Evolutionary conservation across 2,888 invertebrate genomes (phyloP), one percentile per base, ranked within the genome.

Genomic region (Megamerina dolium): DNA sequence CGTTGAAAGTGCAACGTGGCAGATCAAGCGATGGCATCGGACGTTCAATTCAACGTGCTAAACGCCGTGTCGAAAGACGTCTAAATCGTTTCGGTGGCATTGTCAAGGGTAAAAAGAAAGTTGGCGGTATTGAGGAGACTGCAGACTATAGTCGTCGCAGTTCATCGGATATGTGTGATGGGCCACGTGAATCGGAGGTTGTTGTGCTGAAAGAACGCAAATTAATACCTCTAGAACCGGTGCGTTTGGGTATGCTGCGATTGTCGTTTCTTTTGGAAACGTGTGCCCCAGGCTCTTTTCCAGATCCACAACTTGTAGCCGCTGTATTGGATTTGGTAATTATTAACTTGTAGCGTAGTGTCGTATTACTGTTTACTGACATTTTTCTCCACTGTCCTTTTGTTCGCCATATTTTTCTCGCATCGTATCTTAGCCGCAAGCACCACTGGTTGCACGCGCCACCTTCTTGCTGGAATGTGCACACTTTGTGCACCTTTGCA

Each of bases 401-500:
- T n/a, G n/a, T n/a, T n/a, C 26, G 10, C 10, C 27, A 9, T 17
- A n/a, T 19, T 30, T 37, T 16, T 14, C 30, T 13, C 5, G 36
- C 6, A 16, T 13, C 45, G 36, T 49, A 43, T 72, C 72, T 31
- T 68, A 90, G 83, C 88, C 97, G 21, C 86, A 94, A 68, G 93
- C 97, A 1, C 94, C 97, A 0, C 84, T 97, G 1, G 86, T 96
- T 0, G 83, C 94, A 1, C 77, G 96, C 63, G 97, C 99, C 4
- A 85, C 91, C 0, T 79, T 97, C 41, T 73, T 97, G 6, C 71
- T 99, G 48, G 99, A 99, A 72, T 96, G 96, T 68, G 87, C 95
- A 0, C 87, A 95, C 67, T 87, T 97, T 57, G 96, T 99, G 2
- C 95, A 97, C 64, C 83, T 91, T 53, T 99, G 99, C 70, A 99